Percentiles rank a stretch among this genome's conserved stretches.
Conservation (phyloP, 2,113 vertebrate genomes). For the Grammomys dolichurus region DNA sequence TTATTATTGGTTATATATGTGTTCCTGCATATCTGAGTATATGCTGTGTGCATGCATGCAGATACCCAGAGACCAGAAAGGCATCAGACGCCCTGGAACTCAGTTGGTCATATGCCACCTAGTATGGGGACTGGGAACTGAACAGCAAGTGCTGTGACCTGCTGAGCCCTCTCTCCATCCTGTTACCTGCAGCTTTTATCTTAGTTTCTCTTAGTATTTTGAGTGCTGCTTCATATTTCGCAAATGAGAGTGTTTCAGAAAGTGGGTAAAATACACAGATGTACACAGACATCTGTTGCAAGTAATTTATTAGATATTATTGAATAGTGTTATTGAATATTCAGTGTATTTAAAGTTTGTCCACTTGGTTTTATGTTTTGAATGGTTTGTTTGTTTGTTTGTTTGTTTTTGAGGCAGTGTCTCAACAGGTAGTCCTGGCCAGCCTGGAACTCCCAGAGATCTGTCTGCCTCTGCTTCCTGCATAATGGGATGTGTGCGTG, state of each 20-base stretch:
- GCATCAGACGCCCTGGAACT: neutral
- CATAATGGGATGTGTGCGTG: neutral
- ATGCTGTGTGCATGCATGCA: neutral
- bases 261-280: neutral
- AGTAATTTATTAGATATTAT: conserved; percentile 17
- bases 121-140: neutral
- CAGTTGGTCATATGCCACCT: neutral
- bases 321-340: neutral
- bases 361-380: neutral
- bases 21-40: neutral
- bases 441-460: neutral
- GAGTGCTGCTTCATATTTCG: conserved; percentile 30
- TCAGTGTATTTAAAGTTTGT: neutral
- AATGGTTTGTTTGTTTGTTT: neutral
- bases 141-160: neutral
- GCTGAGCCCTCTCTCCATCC: neutral
- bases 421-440: neutral
- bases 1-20: neutral
- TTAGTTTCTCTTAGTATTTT: neutral
- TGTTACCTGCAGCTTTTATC: neutral
- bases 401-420: neutral
- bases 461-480: neutral
- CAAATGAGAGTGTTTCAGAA: neutral
- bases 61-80: neutral
- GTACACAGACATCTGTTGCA: neutral